These are phyloP conservation scores for Macropus fuliginosus DNA, from an alignment of 2,797 vertebrate species.

Conservation along the genomic window DNA sequence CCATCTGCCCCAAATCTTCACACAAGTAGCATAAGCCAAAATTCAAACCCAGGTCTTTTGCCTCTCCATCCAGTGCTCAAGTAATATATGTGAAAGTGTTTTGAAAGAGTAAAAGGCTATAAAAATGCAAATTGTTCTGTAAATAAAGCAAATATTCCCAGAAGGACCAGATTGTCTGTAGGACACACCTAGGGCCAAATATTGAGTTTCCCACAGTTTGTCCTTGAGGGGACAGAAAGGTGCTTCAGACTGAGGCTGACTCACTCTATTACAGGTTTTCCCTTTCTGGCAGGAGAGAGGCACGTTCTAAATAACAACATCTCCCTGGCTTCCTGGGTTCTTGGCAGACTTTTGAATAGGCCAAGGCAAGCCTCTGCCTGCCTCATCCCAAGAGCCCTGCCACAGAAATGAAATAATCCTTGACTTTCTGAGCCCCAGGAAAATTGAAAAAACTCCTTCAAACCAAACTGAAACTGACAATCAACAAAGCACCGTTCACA, in stretches of 20 bases:
- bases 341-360: conserved; percentile 42
- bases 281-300: conserved; percentile 14
- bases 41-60: neutral
- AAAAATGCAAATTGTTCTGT: neutral
- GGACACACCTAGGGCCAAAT: neutral
- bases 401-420: conserved; percentile 56
- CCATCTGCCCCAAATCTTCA: neutral
- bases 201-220: neutral
- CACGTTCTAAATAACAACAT: neutral
- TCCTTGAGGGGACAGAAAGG: fast-evolving
- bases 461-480: conserved; percentile 59
- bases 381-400: neutral
- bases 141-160: neutral
- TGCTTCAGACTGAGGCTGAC: conserved; percentile 1
- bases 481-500: conserved; percentile 56
- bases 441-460: conserved; percentile 58
- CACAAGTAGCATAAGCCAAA: neutral
- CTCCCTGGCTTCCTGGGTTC: conserved; percentile 28
- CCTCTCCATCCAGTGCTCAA: neutral
- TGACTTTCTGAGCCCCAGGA: conserved; percentile 65
- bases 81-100: neutral
- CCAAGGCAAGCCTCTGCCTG: conserved; percentile 62
- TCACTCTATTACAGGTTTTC: neutral
- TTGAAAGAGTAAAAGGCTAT: neutral
- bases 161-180: neutral